These are phyloP conservation scores for Fabriciana adippe DNA, from an alignment of 2,888 invertebrate genomes.

Conservation along the genomic window DNA sequence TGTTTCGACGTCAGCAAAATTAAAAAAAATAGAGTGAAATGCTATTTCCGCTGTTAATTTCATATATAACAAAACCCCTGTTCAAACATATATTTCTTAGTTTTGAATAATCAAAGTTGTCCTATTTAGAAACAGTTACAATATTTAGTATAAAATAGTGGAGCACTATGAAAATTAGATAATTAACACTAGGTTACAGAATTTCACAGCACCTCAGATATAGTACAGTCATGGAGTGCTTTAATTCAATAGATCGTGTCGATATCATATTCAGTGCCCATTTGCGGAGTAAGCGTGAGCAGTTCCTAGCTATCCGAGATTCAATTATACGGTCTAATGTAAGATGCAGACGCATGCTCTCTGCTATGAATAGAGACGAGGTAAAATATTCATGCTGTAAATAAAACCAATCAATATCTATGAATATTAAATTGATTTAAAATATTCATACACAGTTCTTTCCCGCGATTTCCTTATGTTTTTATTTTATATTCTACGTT, in stretches of 20 bases:
- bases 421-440: background rate
- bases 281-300: conserved; percentile 22
- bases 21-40: no score
- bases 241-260: conserved; percentile 22
- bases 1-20: no score
- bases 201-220: background rate
- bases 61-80: no score
- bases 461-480: no score
- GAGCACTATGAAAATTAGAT: no score
- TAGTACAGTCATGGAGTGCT: conserved; percentile 13
- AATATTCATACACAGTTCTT: no score
- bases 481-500: no score
- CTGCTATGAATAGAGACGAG: background rate
- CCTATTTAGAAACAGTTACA: no score
- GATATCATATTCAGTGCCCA: conserved; percentile 23
- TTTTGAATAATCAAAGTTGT: no score
- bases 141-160: no score
- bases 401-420: background rate
- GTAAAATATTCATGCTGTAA: background rate
- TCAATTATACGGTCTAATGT: conserved; percentile 27
- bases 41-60: no score
- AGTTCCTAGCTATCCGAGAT: conserved; percentile 20
- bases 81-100: no score
- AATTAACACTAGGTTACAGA: background rate
- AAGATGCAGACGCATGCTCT: conserved; percentile 19